Evolutionary conservation across 2,888 invertebrate species (phyloP), one percentile per base, ranked within the genome.

Genomic region (Dexiosoma caninum): DNA sequence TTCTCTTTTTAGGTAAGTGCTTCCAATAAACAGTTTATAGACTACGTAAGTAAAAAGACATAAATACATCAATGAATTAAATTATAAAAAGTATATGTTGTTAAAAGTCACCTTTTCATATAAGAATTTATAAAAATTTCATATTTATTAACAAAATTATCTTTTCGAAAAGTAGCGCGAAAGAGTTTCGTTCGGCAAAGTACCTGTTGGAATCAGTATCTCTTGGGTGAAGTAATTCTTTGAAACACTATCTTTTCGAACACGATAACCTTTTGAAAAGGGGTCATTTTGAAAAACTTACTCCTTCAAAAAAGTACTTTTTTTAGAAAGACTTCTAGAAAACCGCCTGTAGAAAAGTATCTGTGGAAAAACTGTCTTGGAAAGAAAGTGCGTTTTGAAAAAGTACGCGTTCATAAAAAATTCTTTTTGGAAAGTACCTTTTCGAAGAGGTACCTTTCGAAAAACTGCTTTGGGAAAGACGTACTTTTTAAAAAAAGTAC

Each of bases 1-100:
- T 30, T 78, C 9, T 67, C 60, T 35, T 75, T 81, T 42, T 60
- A 75, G 78, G 81, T 75, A 82, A 81, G 81, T 81, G 55, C 57
- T 67, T 77, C 62, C 30, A 30, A 70, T 79, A 70, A 44, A 66
- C 42, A 57, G 51, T 44, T 70, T 57, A 46, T 70, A 14, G 16
- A 59, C 27, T 60, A 70, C 40, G 70, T 75, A 75, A 79, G 79
- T 79, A 70, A 74, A 21, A 1, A 7, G 7, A 16, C 35, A 6
- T 8, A 19, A 16, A 19, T 32, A 16, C 14, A 19, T 4, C 16
- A 16, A n/a, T n/a, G n/a, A n/a, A n/a, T n/a, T n/a, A n/a, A n/a
- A n/a, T n/a, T n/a, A n/a, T n/a, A n/a, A n/a, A n/a, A n/a, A n/a
- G n/a, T n/a, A n/a, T n/a, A n/a, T n/a, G n/a, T n/a, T n/a, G n/a